Evolutionary conservation across 2,113 vertebrate species (phyloP).

Genomic region (Coryphaenoides rupestris): DNA sequence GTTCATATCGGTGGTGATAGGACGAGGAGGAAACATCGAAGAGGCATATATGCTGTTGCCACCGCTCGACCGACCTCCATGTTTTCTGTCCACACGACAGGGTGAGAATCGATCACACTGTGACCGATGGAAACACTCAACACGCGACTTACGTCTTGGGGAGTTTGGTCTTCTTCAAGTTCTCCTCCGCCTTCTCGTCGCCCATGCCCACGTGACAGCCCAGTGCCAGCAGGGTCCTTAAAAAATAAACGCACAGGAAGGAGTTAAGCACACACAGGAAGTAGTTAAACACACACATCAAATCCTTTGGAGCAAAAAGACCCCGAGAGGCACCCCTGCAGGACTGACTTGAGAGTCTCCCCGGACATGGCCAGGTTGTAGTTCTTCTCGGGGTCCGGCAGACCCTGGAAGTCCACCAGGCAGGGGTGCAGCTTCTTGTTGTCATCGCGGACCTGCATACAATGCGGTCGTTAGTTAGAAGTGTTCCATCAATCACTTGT

Average conservation of each 20-base stretch:
- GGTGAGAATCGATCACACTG: too few species aligned
- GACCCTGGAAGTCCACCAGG: constrained; percentile 83
- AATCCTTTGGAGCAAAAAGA: background rate
- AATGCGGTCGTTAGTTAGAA: background rate
- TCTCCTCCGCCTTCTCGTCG: constrained; percentile 91
- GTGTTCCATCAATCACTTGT: background rate
- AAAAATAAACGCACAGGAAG: constrained; percentile 15
- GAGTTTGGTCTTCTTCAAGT: constrained; percentile 86
- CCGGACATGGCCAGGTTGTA: constrained; percentile 94
- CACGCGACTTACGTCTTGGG: constrained; percentile 85
- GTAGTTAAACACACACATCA: background rate
- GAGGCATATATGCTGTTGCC: too few species aligned
- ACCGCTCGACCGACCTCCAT: too few species aligned
- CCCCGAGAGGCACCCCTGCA: background rate
- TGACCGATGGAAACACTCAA: too few species aligned
- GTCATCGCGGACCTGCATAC: constrained; percentile 83
- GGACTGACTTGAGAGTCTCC: constrained; percentile 87
- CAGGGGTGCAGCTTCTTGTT: constrained; percentile 89
- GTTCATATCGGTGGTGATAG: too few species aligned
- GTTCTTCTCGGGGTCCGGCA: constrained; percentile 87
- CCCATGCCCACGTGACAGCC: constrained; percentile 95
- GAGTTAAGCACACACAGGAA: constrained; percentile 13
- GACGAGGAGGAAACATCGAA: too few species aligned
- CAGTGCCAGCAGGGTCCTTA: constrained; percentile 84
- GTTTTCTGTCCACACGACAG: too few species aligned